Percentiles rank a stretch among this genome's conserved stretches.
Conservation (phyloP, 2,797 vertebrate genomes). For the Paguma larvata region DNA sequence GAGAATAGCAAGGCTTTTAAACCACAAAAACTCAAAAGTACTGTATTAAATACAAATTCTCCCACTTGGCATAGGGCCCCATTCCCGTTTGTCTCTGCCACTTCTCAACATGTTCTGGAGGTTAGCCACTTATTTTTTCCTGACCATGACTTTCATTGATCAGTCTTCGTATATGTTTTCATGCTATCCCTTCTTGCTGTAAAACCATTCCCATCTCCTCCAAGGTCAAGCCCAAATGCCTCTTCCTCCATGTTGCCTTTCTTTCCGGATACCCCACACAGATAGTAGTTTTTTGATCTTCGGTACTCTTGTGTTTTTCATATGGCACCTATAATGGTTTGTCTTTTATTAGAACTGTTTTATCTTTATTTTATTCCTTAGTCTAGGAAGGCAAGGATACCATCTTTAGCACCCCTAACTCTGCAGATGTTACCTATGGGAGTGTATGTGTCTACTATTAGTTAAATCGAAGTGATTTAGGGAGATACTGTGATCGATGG, state of each 20-base stretch:
- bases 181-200: background rate
- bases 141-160: background rate
- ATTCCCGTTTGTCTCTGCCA: background rate
- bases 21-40: conserved; percentile 17
- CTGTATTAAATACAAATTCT: conserved; percentile 17
- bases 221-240: background rate
- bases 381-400: background rate
- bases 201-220: background rate
- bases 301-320: background rate
- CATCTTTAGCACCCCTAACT: background rate
- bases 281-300: background rate
- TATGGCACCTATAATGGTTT: background rate
- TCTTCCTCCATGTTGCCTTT: background rate
- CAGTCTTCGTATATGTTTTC: background rate
- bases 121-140: background rate
- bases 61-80: background rate
- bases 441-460: background rate
- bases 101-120: background rate
- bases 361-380: background rate
- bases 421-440: background rate
- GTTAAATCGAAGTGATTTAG: background rate
- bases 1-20: conserved; percentile 37
- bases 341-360: background rate
- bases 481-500: background rate
- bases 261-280: background rate